Conservation (phyloP, 2,888 invertebrate genomes). For the Rhogogaster chlorosoma region DNA sequence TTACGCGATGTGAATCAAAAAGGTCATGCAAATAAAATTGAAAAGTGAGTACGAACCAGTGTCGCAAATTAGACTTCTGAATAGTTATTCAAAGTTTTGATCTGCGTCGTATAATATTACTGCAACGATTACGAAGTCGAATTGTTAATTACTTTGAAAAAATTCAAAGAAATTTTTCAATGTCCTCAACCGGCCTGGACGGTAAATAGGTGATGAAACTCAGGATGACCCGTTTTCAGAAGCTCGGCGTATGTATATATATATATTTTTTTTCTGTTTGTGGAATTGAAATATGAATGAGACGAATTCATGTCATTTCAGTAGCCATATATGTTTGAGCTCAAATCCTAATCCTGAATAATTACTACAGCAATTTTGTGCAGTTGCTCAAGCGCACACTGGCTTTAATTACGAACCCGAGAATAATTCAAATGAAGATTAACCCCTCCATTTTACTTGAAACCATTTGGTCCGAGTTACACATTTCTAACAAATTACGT, state of each 20-base stretch:
- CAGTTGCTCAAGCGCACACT: background rate
- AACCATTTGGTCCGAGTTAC: background rate
- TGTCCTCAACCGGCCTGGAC: background rate
- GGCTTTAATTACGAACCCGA: background rate
- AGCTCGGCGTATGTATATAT: background rate
- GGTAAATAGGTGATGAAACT: background rate
- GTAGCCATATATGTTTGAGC: background rate
- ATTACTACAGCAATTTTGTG: background rate
- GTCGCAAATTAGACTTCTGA: background rate
- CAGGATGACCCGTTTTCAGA: background rate
- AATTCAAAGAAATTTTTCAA: background rate
- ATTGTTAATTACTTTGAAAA: background rate
- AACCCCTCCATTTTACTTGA: background rate
- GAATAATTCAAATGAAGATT: background rate
- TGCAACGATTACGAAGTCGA: background rate
- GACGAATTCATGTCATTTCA: background rate
- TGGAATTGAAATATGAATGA: background rate
- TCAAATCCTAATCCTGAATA: background rate
- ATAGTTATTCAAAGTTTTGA: background rate
- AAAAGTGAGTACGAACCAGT: background rate
- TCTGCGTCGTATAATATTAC: background rate
- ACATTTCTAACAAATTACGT: background rate
- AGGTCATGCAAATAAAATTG: background rate
- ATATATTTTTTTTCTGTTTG: background rate
- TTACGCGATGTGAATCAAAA: background rate